Evolutionary conservation across 1,140 invertebrate species (phyloP), one percentile per base, ranked within the genome.

Genomic region (Tetramorium simillimum): DNA sequence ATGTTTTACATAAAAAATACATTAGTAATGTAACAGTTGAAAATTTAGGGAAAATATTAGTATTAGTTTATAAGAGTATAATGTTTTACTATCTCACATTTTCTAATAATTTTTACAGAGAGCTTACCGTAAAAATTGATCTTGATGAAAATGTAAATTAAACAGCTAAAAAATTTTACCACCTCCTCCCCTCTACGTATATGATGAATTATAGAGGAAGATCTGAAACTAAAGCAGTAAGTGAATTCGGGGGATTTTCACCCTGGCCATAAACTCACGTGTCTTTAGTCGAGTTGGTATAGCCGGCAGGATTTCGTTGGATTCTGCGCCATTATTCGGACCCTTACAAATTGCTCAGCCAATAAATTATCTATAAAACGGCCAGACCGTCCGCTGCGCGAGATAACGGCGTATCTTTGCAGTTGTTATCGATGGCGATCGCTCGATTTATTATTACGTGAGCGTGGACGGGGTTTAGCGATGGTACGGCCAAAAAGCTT

Each of bases 351-450:
- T 93, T 93, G 91, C 92, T 86, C 86, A 86, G 73, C 72, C 93
- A 89, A 94, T 94, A 94, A 94, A 94, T 94, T 93, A 93, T 92
- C 91, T 91, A 92, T 92, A 94, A 94, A 94, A 92, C 90, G 91
- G 84, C 73, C 90, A 72, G 58, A 87, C 76, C 88, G 89, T 88
- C 87, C 87, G 86, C 65, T 75, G 63, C 81, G 84, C 86, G 85
- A 89, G 93, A 94, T 94, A 94, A 92, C 90, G 85, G 89, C 81
- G 88, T 94, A 94, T 94, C 93, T 93, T 93, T 93, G 88, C 90
- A 92, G 82, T 91, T 93, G 92, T 93, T 95, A 94, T 95, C 94
- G 93, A 95, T 92, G 92, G 86, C 93, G 92, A 94, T 94, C 93
- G 90, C 53, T 91, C 86, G 90, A 94, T 94, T 94, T 94, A 94